Evolutionary conservation across 2,888 invertebrate genomes (phyloP).

Genomic region (Machimus rusticus): DNA sequence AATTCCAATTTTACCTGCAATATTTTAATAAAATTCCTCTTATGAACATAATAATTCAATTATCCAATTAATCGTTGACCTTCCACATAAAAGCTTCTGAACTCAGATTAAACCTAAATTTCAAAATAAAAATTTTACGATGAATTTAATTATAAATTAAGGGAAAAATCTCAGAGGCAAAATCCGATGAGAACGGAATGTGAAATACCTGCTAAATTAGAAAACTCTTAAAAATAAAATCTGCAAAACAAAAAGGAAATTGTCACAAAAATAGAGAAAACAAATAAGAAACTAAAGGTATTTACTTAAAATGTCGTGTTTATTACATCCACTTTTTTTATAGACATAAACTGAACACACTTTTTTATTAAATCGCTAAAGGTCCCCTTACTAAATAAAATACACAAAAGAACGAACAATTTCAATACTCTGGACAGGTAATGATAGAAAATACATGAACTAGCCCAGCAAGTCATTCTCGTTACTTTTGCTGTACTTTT

Average conservation of each 20-base stretch:
- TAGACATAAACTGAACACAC: slow-evolving; percentile 29
- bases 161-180: neutral
- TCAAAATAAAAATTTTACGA: too few species aligned
- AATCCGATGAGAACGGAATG: neutral
- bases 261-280: neutral
- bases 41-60: too few species aligned
- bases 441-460: neutral
- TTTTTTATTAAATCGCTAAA: neutral
- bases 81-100: too few species aligned
- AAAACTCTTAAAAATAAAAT: neutral
- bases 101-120: too few species aligned
- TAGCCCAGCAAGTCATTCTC: neutral
- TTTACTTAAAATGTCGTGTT: slow-evolving; percentile 29
- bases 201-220: neutral
- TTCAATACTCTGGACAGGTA: neutral
- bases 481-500: neutral
- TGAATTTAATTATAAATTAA: neutral
- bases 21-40: too few species aligned
- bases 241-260: neutral
- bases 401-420: neutral
- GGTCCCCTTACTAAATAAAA: neutral
- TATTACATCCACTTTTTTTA: slow-evolving; percentile 16
- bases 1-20: too few species aligned
- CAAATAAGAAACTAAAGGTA: neutral
- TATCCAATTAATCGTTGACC: too few species aligned